Evolutionary conservation across 2,888 invertebrate species (phyloP).

Genomic region (Ophioninae sp.): DNA sequence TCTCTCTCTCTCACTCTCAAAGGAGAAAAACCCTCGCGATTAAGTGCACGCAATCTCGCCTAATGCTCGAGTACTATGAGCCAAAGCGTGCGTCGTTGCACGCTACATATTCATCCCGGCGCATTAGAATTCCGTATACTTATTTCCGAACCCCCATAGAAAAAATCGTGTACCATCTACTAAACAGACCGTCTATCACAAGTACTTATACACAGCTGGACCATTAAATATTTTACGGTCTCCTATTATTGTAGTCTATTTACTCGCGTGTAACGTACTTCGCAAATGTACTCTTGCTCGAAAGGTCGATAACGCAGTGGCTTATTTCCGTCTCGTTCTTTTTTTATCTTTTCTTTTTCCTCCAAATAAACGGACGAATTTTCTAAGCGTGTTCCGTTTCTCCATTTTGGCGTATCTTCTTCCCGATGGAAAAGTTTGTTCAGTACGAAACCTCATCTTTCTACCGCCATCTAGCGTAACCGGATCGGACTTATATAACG

Average conservation of each 20-base stretch:
- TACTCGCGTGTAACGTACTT: not conserved
- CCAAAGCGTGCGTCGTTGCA: slow-evolving; percentile 42
- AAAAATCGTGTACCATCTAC: not conserved
- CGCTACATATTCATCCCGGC: slow-evolving; percentile 42
- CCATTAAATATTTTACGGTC: not conserved
- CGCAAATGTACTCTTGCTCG: not conserved
- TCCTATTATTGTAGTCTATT: not conserved
- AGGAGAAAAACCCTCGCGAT: slow-evolving; percentile 8
- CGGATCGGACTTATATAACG: too few relatives aligned
- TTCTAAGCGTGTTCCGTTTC: too few relatives aligned
- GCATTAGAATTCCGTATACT: slow-evolving; percentile 21
- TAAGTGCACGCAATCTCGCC: slow-evolving; percentile 51
- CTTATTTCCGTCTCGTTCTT: not conserved
- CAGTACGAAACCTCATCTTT: too few relatives aligned
- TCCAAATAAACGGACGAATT: not conserved
- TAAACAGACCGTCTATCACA: not conserved
- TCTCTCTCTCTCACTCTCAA: slow-evolving; percentile 9
- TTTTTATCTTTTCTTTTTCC: too few relatives aligned
- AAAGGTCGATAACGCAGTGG: not conserved
- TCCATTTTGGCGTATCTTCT: not conserved
- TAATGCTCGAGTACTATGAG: slow-evolving; percentile 21
- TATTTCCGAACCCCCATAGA: slow-evolving; percentile 6
- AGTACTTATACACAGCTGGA: not conserved
- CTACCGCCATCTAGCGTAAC: too few relatives aligned
- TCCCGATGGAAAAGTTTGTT: not conserved